Evolutionary conservation across 1,140 invertebrate species (phyloP).

Genomic region (Hyles euphorbiae): DNA sequence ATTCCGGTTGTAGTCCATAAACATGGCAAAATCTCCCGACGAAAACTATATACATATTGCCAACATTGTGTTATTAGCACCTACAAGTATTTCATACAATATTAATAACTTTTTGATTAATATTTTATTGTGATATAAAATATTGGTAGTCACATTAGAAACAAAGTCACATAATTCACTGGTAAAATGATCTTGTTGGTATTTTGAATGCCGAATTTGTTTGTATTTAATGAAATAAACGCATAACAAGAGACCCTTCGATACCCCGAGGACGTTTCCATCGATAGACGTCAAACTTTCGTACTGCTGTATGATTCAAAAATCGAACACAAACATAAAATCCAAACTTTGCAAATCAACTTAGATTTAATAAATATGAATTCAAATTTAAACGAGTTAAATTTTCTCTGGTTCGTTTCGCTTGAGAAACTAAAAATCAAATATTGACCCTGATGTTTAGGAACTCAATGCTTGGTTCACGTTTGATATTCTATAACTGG

Average conservation of each 20-base stretch:
- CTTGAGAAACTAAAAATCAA: too few species aligned
- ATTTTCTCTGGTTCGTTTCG: too few species aligned
- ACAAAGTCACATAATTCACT: neutral
- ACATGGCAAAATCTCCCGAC: slow-evolving; percentile 27
- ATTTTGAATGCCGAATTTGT: neutral
- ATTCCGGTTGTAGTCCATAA: slow-evolving; percentile 29
- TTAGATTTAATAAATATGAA: neutral
- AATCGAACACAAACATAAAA: slow-evolving; percentile 34
- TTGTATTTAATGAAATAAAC: slow-evolving; percentile 5
- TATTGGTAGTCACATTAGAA: too few species aligned
- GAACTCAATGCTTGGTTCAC: neutral
- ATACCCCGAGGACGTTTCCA: slow-evolving; percentile 6
- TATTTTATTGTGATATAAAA: too few species aligned
- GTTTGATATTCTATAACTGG: too few species aligned
- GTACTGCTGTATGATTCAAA: slow-evolving; percentile 18
- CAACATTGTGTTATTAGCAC: neutral
- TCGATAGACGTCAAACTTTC: slow-evolving; percentile 2
- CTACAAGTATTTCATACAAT: too few species aligned
- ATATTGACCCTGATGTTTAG: neutral
- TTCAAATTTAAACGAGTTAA: neutral
- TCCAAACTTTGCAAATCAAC: slow-evolving; percentile 25
- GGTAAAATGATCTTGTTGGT: neutral
- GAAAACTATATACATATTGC: neutral
- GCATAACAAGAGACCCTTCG: slow-evolving; percentile 4
- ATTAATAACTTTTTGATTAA: too few species aligned